Evolutionary conservation across 2,888 invertebrate species (phyloP).

Genomic region (Silvanus unidentatus): DNA sequence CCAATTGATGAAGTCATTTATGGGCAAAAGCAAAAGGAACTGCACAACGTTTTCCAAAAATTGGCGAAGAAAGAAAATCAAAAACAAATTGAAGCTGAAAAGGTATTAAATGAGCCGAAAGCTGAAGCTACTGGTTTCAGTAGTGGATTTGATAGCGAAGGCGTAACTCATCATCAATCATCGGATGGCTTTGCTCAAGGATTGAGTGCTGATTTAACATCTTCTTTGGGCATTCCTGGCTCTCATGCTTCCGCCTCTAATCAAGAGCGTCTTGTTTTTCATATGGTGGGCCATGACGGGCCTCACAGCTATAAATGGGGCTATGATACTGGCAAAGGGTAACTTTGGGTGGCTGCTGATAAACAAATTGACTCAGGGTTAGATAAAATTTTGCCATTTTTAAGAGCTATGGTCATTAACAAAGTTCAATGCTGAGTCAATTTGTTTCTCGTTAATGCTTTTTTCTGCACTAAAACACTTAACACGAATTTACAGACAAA

Average conservation of each 20-base stretch:
- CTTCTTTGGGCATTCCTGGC: conserved; percentile 31
- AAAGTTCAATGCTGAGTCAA: background rate
- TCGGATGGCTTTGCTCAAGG: conserved; percentile 24
- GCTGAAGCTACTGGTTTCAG: conserved; percentile 19
- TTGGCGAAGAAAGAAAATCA: conserved; percentile 52
- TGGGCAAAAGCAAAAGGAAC: conserved; percentile 36
- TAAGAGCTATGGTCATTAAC: background rate
- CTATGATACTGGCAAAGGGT: conserved; percentile 80
- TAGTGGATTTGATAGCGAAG: conserved; percentile 17
- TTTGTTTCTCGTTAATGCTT: background rate
- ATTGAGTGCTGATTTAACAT: conserved; percentile 30
- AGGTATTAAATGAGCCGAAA: conserved; percentile 28
- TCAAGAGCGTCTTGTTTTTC: conserved; percentile 62
- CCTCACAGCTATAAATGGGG: conserved; percentile 80
- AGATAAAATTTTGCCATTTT: too few relatives aligned
- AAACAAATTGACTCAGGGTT: too few relatives aligned
- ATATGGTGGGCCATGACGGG: conserved; percentile 76
- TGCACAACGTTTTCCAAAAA: conserved; percentile 40
- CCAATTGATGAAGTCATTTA: conserved; percentile 44
- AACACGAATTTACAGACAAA: too few relatives aligned
- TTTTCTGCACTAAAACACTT: background rate
- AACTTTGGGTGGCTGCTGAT: conserved; percentile 22
- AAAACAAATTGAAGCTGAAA: conserved; percentile 44
- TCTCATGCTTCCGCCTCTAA: conserved; percentile 25
- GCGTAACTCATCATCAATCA: conserved; percentile 11